Base-by-base conservation (phyloP, 2,113 vertebrate genomes). In the Cephalopholis sonnerati region DNA sequence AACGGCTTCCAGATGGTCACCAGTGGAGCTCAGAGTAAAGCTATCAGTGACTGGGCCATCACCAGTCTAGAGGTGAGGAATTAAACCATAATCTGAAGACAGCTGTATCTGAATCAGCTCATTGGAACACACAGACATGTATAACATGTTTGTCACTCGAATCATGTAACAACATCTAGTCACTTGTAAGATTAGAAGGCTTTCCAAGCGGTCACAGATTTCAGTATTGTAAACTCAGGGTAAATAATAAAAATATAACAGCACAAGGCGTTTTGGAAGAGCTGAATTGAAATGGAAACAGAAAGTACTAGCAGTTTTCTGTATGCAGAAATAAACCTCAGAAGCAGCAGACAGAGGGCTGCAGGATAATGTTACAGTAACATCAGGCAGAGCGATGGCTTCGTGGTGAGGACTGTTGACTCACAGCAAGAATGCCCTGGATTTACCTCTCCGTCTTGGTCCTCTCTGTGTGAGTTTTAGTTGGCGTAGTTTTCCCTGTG, bases 1-100 rank as follows among this genome's bases (percentile, higher is more conserved):
- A 99, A 98, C 0, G 98, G 98, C 81, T 99, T 99, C 90, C 98
- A 99, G 94, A 99, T 99, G 98, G 98, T 99, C 77, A 99, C 98
- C 71, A 99, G 98, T 0, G 98, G 98, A 62, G 96, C 97, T 68
- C 98, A 99, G 86, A 99, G 98, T 91, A 99, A 99, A 95, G 97
- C 98, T 0, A 85, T 99, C 89, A 98, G 92, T 0, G 98, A 99
- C 92, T 99, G 98, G 98, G 96, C 97, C 84, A 98, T 99, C 85
- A 98, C 98, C 88, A 99, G 98, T 0, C 94, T 99, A 76, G 98
- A 99, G 97, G 98, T 99, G 91, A 96, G 97, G 81, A n/a, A 17
- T 9, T 29, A 10, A 41, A 32, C 7, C 3, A 2, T n/a, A 48
- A 41, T 57, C n/a, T 27, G 10, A 32, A 36, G 44, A 54, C 44